Evolutionary conservation across 2,797 vertebrate species (phyloP).

Genomic region (Vultur gryphus): DNA sequence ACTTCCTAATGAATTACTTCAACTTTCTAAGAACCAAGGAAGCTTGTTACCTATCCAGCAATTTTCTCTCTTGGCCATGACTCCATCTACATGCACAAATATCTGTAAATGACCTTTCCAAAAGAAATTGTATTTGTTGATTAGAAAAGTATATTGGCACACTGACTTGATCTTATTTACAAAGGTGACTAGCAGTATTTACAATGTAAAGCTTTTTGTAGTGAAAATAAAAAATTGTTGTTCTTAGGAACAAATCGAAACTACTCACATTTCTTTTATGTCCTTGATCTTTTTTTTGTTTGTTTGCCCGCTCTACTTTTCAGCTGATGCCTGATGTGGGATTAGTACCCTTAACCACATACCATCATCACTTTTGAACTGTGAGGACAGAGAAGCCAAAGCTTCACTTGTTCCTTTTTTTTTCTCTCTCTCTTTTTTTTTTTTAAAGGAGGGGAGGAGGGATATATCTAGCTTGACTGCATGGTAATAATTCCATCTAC

Average conservation of each 20-base stretch:
- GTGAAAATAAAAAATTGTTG: not conserved
- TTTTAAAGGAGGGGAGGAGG: not conserved
- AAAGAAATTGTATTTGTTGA: not conserved
- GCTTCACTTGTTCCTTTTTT: not conserved
- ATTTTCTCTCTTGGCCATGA: not conserved
- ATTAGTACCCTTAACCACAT: not conserved
- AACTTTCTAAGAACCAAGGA: not conserved
- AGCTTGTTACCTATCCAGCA: not conserved
- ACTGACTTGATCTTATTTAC: not conserved
- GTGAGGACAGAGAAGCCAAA: not conserved
- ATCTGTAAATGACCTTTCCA: not conserved
- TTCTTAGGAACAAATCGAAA: not conserved
- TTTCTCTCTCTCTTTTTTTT: too few species aligned
- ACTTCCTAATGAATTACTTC: not conserved
- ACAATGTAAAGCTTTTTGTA: not conserved
- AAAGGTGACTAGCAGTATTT: not conserved
- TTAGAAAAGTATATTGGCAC: not conserved
- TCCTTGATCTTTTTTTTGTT: not conserved
- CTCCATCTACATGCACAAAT: not conserved
- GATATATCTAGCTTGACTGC: constrained; percentile 52
- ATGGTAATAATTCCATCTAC: constrained; percentile 66
- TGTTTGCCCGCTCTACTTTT: not conserved
- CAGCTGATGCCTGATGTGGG: not conserved
- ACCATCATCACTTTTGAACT: not conserved
- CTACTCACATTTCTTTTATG: not conserved